phyloP scores from a whole-genome alignment of 2,113 vertebrate genomes.

The Nothobranchius kuhntae region DNA sequence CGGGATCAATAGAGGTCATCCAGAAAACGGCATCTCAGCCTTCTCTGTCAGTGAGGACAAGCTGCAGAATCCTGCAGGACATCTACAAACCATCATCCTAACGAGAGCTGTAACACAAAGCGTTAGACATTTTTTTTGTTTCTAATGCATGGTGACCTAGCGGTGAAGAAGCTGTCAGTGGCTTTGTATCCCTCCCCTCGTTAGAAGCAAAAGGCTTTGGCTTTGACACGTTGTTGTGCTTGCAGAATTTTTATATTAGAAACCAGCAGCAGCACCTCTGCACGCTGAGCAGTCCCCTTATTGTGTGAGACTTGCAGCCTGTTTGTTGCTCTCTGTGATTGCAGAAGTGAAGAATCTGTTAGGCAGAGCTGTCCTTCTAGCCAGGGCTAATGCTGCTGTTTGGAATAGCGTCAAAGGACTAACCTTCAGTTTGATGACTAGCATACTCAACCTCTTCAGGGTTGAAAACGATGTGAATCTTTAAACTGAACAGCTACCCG shows the following conservation, averaged over 20 bases:
- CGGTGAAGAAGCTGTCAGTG: neutral
- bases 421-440: neutral
- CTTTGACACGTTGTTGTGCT: neutral
- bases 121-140: neutral
- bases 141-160: neutral
- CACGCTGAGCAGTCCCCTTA: neutral
- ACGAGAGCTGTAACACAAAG: neutral
- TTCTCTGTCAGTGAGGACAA: neutral
- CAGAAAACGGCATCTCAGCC: neutral
- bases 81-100: neutral
- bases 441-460: neutral
- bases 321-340: neutral
- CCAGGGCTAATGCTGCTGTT: neutral
- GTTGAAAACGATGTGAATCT: neutral
- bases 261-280: constrained; percentile 1
- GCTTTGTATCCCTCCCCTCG: neutral
- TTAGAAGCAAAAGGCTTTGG: neutral
- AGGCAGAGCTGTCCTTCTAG: neutral
- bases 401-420: neutral
- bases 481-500: neutral
- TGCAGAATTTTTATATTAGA: constrained; percentile 10
- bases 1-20: neutral
- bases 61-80: neutral
- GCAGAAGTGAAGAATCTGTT: neutral
- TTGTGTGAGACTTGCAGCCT: neutral